Percentiles rank a stretch among this genome's conserved stretches.
Conservation (phyloP, 2,888 invertebrate genomes). For the Sphinx pinastri region DNA sequence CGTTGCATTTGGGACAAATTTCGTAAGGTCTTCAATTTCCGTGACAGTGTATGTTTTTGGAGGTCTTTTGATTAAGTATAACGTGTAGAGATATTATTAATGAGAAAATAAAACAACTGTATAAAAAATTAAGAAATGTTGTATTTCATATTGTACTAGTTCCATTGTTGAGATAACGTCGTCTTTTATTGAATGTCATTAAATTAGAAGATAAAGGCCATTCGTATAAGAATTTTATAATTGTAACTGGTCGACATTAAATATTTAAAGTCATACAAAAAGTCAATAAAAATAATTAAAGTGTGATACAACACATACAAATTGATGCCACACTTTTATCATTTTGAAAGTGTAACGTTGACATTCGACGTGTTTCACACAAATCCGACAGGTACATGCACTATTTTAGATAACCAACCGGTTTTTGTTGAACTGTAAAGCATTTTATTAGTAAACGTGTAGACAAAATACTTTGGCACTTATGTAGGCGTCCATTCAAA, state of each 20-base stretch:
- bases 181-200: no score
- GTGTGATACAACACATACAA: not conserved
- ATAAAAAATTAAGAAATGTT: no score
- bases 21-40: constrained; percentile 1
- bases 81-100: no score
- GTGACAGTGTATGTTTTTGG: not conserved
- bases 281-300: no score
- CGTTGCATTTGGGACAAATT: constrained; percentile 12
- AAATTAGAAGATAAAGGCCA: no score
- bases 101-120: no score
- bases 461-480: constrained; percentile 16
- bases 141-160: no score
- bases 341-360: constrained; percentile 1
- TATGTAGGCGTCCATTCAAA: constrained; percentile 17
- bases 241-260: no score
- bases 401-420: constrained; percentile 18
- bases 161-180: no score
- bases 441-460: constrained; percentile 5
- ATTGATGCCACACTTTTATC: not conserved
- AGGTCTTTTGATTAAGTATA: not conserved
- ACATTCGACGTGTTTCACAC: not conserved
- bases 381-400: constrained; percentile 17
- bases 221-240: no score
- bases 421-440: not conserved
- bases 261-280: no score